A percentile compares a stretch with the other conserved stretches of the same genome.
phyloP scores from a whole-genome alignment of 1,140 invertebrate species.

The Papilio polytes region DNA sequence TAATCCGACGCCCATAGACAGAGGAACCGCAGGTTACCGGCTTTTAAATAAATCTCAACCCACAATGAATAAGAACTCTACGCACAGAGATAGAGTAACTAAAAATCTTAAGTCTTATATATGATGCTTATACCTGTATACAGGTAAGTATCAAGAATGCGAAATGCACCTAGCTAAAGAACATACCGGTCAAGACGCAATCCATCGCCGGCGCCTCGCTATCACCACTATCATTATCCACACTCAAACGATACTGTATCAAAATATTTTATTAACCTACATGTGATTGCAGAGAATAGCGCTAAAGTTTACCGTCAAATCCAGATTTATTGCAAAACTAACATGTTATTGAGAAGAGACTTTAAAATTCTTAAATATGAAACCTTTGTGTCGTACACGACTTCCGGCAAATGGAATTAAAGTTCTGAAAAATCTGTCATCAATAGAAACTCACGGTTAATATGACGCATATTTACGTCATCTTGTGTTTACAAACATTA shows the following conservation, averaged over 20 bases:
- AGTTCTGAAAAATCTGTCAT: no score
- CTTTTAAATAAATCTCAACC: no score
- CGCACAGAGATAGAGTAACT: background rate
- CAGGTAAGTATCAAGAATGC: background rate
- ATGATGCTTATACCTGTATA: background rate
- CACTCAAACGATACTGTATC: conserved; percentile 38
- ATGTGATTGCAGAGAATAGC: conserved; percentile 41
- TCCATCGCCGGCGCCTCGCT: conserved; percentile 42
- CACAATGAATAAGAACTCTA: no score
- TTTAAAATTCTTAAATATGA: no score
- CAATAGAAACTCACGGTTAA: no score
- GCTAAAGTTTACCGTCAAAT: background rate
- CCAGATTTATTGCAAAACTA: background rate
- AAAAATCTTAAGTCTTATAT: background rate
- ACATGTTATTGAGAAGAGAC: no score
- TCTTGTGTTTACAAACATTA: background rate
- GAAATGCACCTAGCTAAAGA: background rate
- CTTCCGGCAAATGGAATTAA: no score
- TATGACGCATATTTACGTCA: background rate
- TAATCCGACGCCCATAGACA: no score
- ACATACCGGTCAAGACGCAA: background rate
- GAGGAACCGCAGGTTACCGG: no score
- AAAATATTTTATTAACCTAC: conserved; percentile 49
- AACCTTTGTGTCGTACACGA: no score
- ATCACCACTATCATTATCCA: conserved; percentile 45